Evolutionary conservation across 2,888 invertebrate species (phyloP), one percentile per base, ranked within the genome.

Genomic region (Eledona agricola): DNA sequence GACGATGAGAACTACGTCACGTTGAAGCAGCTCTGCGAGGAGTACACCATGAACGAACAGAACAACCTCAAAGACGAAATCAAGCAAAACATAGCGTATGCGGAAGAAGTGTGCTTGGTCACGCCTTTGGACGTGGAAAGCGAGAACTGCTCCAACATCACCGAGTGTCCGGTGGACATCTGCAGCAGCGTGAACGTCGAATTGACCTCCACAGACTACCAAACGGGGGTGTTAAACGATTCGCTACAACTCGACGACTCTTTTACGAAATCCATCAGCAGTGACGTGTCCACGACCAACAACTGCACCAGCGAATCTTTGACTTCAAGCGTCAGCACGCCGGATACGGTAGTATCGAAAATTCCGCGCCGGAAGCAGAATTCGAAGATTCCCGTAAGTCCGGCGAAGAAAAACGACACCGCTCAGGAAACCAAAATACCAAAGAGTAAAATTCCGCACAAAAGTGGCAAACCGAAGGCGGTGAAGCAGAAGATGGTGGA

Each of bases 291-390:
- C 15, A 58, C 60, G n/a, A 51, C 52, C 40, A 68, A 66, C 54
- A 69, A 83, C 32, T 83, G 82, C 73, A 81, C 83, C 78, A 83
- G 83, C 72, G 84, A 84, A 76, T 84, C 84, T 6, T 78, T 83
- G 67, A 84, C 85, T 57, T 84, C 85, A 50, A 84, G 83, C 73
- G 81, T 83, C 49, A 87, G 87, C 65, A 87, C 87, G 51, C 85
- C 87, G 56, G 87, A 87, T 76, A 87, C 86, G 69, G 81, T 86
- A 72, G 84, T 86, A 73, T 80, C 86, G 60, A 76, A 74, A 77
- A 83, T 83, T 76, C 83, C 77, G 5, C 65, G 75, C 32, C 62
- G 72, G 26, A 72, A 67, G 51, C 66, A 49, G 1, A 55, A 66
- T 1, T 59, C 69, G 34, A 66, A 63, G 50, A 66, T 72, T 45